Evolutionary conservation across 2,113 vertebrate genomes (phyloP), one percentile per base, ranked within the genome.

Genomic region (Tachuris rubrigastra): DNA sequence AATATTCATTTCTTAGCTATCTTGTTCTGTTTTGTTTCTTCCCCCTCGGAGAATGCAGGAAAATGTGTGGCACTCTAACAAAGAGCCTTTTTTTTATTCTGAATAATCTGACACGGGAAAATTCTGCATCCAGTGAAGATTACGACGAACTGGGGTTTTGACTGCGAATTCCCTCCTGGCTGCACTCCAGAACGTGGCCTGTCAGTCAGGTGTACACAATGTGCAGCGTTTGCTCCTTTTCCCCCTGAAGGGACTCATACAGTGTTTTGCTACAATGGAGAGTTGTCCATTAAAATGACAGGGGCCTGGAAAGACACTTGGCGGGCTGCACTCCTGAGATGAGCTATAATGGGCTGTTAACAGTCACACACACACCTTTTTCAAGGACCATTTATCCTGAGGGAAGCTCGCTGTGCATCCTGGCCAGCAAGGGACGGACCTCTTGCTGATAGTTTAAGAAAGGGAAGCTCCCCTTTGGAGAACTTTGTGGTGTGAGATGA

Each of bases 281-380:
- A 79, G 73, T 12, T 96, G 72, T 79, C 96, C 60, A 21, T 90
- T 94, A 85, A 80, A 68, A 65, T 74, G 89, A 68, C 93, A 89
- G 71, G n/a, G 62, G 52, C 47, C 52, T 76, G 95, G 85, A 22
- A 67, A 67, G 47, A 11, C 19, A 6, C 74, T 73, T 0, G 5
- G 50, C 75, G 16, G 6, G 12, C 76, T 19, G 49, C 17, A 5
- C 74, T 87, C 1, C 4, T 1, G 12, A 87, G 85, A 6, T 65
- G 62, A 30, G 46, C 39, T 25, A 10, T 8, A 65, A 93, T 31
- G 44, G 50, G 77, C 75, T 69, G 27, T 39, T 27, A 52, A 37
- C 39, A 44, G 33, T 5, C 62, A 18, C 2, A 21, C 18, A 58
- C 75, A 23, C 71, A 72, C 59, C 69, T 90, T 95, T 83, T 49